Conservation (phyloP, 2,113 vertebrate species). For the Chlorodrepanis virens region DNA sequence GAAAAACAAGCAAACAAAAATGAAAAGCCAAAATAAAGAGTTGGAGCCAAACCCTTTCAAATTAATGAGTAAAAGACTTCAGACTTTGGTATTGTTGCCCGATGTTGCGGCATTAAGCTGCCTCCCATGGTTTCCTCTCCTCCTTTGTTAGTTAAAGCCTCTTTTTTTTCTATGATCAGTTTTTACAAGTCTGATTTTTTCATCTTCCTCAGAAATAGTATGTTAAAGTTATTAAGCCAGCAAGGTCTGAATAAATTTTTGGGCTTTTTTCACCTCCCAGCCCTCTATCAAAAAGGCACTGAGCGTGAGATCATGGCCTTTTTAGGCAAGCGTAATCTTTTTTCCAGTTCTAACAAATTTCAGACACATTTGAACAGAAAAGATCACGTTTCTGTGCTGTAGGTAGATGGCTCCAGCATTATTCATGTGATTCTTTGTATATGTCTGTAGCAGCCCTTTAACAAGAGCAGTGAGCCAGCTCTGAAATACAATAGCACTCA, state of each 20-base stretch:
- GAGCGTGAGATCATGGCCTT: slow-evolving; percentile 36
- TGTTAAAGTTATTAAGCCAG: slow-evolving; percentile 56
- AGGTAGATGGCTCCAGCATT: slow-evolving; percentile 72
- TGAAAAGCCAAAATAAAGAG: slow-evolving; percentile 43
- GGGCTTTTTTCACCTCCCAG: background rate
- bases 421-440: slow-evolving; percentile 67
- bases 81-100: slow-evolving; percentile 15
- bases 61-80: slow-evolving; percentile 52
- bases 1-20: slow-evolving; percentile 58
- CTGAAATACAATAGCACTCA: slow-evolving; percentile 65
- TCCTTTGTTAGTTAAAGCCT: background rate
- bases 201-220: slow-evolving; percentile 30
- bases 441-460: slow-evolving; percentile 66
- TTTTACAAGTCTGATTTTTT: slow-evolving; percentile 42
- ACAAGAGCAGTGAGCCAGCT: slow-evolving; percentile 59
- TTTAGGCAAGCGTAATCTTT: slow-evolving; percentile 71
- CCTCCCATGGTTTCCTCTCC: background rate
- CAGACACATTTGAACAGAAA: slow-evolving; percentile 69
- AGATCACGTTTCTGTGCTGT: slow-evolving; percentile 73
- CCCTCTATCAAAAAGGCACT: background rate
- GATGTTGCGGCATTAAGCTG: background rate
- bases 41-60: slow-evolving; percentile 10
- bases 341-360: slow-evolving; percentile 76
- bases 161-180: background rate
- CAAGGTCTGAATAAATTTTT: background rate